A percentile compares a stretch with the other conserved stretches of the same genome.
Evolutionary conservation across 1,140 invertebrate species (phyloP).

Genomic region (Wasmannia auropunctata): DNA sequence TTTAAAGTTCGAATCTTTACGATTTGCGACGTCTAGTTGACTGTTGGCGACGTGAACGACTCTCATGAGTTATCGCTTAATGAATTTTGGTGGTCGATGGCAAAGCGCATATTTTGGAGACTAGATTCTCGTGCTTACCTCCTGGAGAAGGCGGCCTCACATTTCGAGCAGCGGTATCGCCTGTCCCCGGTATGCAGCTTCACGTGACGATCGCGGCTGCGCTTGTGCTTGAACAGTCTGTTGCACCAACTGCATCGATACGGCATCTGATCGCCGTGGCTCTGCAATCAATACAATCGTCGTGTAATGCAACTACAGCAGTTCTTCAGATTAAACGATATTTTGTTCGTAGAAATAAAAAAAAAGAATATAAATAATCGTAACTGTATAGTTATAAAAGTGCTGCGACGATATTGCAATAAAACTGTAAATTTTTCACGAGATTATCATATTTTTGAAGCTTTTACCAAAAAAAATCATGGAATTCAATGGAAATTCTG

Average conservation of each 20-base stretch:
- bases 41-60: no score
- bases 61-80: neutral
- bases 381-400: neutral
- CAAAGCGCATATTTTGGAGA: neutral
- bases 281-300: slow-evolving; percentile 87
- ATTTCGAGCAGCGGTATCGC: slow-evolving; percentile 96
- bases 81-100: neutral
- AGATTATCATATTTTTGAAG: neutral
- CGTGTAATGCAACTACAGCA: neutral
- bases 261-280: slow-evolving; percentile 95
- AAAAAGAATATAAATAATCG: neutral
- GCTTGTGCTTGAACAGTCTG: slow-evolving; percentile 97
- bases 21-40: no score
- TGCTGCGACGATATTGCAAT: neutral
- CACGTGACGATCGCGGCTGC: slow-evolving; percentile 96
- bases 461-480: neutral
- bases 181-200: slow-evolving; percentile 98
- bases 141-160: slow-evolving; percentile 96
- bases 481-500: no score
- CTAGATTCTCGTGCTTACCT: slow-evolving; percentile 87
- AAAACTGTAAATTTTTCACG: neutral
- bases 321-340: neutral
- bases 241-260: slow-evolving; percentile 96
- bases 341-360: neutral
- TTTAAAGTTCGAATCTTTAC: no score